Base-by-base conservation (phyloP, 2,113 vertebrate genomes). In the Lampris incognitus region DNA sequence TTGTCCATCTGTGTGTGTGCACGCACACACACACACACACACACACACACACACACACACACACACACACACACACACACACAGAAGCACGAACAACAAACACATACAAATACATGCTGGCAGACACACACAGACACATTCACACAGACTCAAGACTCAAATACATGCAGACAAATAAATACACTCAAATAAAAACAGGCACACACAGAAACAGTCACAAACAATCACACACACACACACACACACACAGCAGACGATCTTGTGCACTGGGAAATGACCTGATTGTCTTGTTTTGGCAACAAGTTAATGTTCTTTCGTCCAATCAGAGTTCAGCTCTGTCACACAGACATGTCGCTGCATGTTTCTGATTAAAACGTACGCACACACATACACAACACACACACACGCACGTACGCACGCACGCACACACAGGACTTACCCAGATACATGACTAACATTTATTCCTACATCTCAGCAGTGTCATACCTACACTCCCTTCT, bases 231-330 rank as follows among this genome's bases (percentile, higher is more conserved):
- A 56, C 60, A 58, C 69, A 77, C 57, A 69, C 61, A 56, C 3
- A 68, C 2, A 50, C 9, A 36, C 6, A 72, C 11, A 69, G 55
- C 82, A 88, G 52, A 86, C 80, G 77, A 24, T 24, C 24, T 24
- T 24, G 13, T 1, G 9, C 40, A 70, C 6, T 74, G 76, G 85
- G 77, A 90, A 78, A 71, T 66, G 72, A 54, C 65, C 42, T 61
- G 75, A 56, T 73, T 73, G 74, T 70, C 51, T 84, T 78, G 75
- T 90, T 91, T 91, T 87, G 89, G 86, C 82, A 90, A 87, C 85
- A 84, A 78, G 62, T 82, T 69, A 64, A 82, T 38, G 65, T 81
- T 76, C 71, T 67, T 67, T 41, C 69, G 13, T 56, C 79, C 67
- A 88, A 85, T 88, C 68, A 66, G 74, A 80, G 68, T 0, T 41